Percentiles rank a stretch among this genome's conserved stretches.
Conservation (phyloP, 2,888 invertebrate genomes). For the Macrophya annulata region DNA sequence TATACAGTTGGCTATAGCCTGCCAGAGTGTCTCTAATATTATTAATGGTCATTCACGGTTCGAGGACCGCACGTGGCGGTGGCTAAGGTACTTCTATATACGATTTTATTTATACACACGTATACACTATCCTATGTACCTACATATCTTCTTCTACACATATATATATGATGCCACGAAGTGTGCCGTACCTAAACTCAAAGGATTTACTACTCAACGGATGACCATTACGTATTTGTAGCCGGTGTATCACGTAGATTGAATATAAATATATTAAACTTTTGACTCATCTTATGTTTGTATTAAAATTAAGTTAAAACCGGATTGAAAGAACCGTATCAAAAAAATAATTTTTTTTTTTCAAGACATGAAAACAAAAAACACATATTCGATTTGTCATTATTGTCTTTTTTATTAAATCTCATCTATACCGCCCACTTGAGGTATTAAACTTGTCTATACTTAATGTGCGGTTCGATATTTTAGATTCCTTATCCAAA, state of each 20-base stretch:
- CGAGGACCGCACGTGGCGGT: conserved; percentile 64
- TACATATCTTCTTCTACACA: background rate
- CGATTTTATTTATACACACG: conserved; percentile 41
- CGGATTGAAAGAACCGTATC: too few relatives aligned
- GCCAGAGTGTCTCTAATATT: conserved; percentile 67
- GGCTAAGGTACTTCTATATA: conserved; percentile 21
- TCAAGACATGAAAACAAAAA: background rate
- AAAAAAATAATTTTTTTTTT: background rate
- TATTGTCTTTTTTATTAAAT: background rate
- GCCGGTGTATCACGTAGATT: background rate
- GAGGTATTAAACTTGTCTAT: background rate
- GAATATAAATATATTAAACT: background rate
- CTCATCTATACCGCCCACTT: background rate
- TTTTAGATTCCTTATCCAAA: background rate
- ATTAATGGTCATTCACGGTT: conserved; percentile 67
- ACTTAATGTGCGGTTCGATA: background rate
- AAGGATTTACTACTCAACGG: conserved; percentile 34
- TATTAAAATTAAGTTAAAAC: too few relatives aligned
- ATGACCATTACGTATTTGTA: background rate
- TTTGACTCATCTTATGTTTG: background rate
- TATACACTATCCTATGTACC: background rate
- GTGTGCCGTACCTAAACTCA: conserved; percentile 29
- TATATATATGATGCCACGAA: background rate
- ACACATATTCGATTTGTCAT: background rate
- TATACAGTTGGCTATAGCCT: conserved; percentile 58